Base-by-base conservation (phyloP, 2,888 invertebrate genomes). In the Diarsia brunnea region DNA sequence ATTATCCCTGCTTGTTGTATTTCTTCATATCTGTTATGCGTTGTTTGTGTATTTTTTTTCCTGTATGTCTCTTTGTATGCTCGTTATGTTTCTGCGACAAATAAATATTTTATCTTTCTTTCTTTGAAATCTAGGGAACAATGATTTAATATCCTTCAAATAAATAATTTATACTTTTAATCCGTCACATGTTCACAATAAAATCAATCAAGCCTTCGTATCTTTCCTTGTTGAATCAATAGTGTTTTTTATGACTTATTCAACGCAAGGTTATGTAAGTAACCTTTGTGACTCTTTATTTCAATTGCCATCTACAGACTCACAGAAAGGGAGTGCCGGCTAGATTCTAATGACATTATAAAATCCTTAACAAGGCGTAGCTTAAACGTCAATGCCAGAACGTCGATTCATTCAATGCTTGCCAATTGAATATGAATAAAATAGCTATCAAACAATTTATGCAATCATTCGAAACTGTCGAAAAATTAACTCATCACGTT, bases 251-350 rank as follows among this genome's bases (percentile, higher is more conserved):
- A 82, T 73, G n/a, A 69, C 49, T 65, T 65, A 60, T 60, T 76
- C 63, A 73, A 61, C 38, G 49, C 45, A 51, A 77, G 67, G 71
- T n/a, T 49, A 81, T 84, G 72, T 53, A 78, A 83, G 69, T 55
- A 63, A 83, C 78, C 83, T 87, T 84, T 81, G 47, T 0, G 71
- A 63, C 43, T 81, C 76, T 80, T 81, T 81, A 74, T 70, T 69
- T 53, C 31, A 58, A 66, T 14, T 55, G 51, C 51, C 58, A 43
- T 67, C 51, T 73, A 74, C 31, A 16, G 31, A 65, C 24, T 79
- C 51, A 68, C 73, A 64, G 47, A 63, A 67, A 61, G 53, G 85
- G 75, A 68, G 85, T 70, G 82, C 45, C 73, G 16, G n/a, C 49
- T 61, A 14, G 60, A 45, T 69, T 60, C 55, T 67, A 73, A 69